These are phyloP conservation scores for human (Homo sapiens) DNA, from an alignment of 2,113 vertebrate genomes.

Conservation along the genomic window DNA sequence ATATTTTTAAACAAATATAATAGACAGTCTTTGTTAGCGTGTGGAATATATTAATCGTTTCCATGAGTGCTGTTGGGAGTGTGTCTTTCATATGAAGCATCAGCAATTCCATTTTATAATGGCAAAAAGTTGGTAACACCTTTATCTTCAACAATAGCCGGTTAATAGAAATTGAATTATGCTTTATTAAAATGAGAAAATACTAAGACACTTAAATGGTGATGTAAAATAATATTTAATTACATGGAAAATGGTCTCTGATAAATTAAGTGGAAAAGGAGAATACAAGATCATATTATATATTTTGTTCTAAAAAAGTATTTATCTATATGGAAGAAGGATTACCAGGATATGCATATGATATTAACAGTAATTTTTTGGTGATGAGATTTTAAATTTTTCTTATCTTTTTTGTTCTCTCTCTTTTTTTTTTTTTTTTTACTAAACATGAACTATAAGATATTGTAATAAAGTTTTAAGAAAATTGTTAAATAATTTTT, in stretches of 20 bases:
- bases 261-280: not conserved
- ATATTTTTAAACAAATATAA: constrained; percentile 6
- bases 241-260: not conserved
- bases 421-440: not conserved
- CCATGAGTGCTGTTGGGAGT: not conserved
- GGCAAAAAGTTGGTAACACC: not conserved
- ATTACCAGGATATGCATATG: not conserved
- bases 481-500: not conserved
- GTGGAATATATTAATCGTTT: not conserved
- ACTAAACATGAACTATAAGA: not conserved
- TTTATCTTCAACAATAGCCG: not conserved
- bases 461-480: not conserved
- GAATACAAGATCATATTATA: not conserved
- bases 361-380: not conserved
- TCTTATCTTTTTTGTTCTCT: not conserved
- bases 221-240: not conserved
- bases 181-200: not conserved
- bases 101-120: not conserved
- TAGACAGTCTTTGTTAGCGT: not conserved
- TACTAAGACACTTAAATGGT: not conserved
- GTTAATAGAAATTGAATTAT: not conserved
- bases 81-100: not conserved
- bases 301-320: not conserved
- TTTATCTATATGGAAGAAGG: constrained; percentile 6
- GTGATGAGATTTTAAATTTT: not conserved